phyloP scores from a whole-genome alignment of 2,113 vertebrate genomes.

The Kobus ellipsiprymnus region DNA sequence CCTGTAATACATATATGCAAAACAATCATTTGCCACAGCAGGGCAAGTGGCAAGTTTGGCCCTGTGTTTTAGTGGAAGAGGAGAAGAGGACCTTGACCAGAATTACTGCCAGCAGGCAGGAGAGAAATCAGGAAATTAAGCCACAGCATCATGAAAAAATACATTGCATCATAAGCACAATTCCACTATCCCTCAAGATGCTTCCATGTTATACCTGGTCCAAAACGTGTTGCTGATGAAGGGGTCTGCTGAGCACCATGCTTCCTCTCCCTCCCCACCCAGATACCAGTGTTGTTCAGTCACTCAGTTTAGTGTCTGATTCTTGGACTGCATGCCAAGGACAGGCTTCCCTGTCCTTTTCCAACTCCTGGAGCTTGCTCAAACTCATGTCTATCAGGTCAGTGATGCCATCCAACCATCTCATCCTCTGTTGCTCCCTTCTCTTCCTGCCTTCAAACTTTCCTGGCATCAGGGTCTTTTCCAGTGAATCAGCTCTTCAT shows the following conservation, averaged over 20 bases:
- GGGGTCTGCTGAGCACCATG: not conserved
- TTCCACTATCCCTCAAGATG: not conserved
- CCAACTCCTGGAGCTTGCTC: not conserved
- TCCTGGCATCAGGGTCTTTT: not conserved
- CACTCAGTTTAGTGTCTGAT: not conserved
- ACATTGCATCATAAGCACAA: not conserved
- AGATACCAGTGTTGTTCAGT: not conserved
- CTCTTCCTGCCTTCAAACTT: not conserved
- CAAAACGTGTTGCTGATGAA: not conserved
- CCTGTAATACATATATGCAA: not conserved
- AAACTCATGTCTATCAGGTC: not conserved
- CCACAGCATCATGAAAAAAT: not conserved
- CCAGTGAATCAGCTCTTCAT: not conserved
- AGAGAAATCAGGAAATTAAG: not conserved
- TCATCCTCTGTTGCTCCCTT: not conserved
- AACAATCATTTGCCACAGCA: not conserved
- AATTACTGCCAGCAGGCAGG: not conserved
- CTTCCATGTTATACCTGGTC: not conserved
- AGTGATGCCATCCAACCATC: not conserved
- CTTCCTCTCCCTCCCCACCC: too few species aligned
- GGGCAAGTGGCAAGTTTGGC: not conserved
- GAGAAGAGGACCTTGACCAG: not conserved
- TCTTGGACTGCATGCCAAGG: not conserved
- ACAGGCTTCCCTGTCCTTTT: not conserved
- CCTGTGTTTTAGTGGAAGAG: not conserved